Percentiles rank a stretch among this genome's conserved stretches.
Conservation (phyloP, 2,888 invertebrate genomes). For the Rhamphomyia laevipes region DNA sequence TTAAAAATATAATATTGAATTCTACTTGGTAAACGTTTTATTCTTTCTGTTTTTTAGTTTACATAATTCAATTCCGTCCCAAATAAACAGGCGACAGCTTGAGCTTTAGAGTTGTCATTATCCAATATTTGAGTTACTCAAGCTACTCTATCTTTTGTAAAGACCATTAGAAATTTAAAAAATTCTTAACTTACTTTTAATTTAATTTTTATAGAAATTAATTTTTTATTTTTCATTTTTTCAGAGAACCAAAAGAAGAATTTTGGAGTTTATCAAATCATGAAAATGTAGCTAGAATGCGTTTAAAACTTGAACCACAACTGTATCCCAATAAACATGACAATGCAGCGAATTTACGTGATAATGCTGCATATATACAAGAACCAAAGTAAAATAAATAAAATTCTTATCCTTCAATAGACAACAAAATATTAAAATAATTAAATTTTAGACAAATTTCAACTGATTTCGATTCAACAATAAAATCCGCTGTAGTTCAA, state of each 20-base stretch:
- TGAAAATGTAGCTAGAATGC: conserved; percentile 50
- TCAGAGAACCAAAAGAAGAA: conserved; percentile 32
- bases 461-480: conserved; percentile 33
- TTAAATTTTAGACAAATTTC: conserved; percentile 29
- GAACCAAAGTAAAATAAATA: conserved; percentile 29
- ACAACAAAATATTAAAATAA: not conserved
- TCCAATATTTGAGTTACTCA: too few species aligned
- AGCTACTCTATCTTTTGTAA: too few species aligned
- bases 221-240: conserved; percentile 16
- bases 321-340: conserved; percentile 44
- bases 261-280: conserved; percentile 50
- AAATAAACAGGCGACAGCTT: too few species aligned
- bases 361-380: conserved; percentile 39
- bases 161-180: too few species aligned
- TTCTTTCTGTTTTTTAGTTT: too few species aligned
- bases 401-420: too few species aligned
- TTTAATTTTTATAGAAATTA: too few species aligned
- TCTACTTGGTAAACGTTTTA: too few species aligned
- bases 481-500: conserved; percentile 37
- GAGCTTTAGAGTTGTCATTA: too few species aligned
- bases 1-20: too few species aligned
- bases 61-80: too few species aligned
- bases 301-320: conserved; percentile 46
- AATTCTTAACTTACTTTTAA: too few species aligned
- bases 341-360: conserved; percentile 47